Base-by-base conservation (phyloP, 1,140 invertebrate genomes). In the Tachypleus tridentatus region DNA sequence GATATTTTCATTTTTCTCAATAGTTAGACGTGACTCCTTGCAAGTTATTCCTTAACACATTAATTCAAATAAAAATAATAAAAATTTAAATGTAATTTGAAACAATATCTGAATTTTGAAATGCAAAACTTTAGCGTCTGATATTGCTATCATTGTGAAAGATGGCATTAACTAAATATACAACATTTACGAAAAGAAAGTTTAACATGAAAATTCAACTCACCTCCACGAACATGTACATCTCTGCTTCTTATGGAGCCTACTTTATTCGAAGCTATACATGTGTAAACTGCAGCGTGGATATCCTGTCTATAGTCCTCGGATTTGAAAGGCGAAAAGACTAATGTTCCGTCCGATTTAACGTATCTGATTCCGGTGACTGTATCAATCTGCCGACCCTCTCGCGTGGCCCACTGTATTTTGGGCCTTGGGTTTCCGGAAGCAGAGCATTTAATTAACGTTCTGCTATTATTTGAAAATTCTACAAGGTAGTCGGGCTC, bases 341-440 rank as follows among this genome's bases (percentile, higher is more conserved):
- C 71, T 5, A 79, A 70, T 4, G 76, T 75, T 48, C 77, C 76
- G 69, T 78, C 76, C n/a, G 72, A 68, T 51, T 76, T 69, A 67
- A 88, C 82, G 71, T 87, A 79, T 5, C 90, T 82, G 59, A 93
- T 80, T 62, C 87, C 85, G 49, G 84, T 80, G 61, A 86, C 80
- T 47, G 62, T 61, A n/a, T 57, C 10, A 96, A 81, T 58, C 4
- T 51, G 3, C 5, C 61, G 60, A 48, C 57, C 61, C 0, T 63
- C 58, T 10, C 65, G 29, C 4, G 61, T 49, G 76, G 89, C 87
- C 94, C 94, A 97, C 4, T 85, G 87, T 63, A 97, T 92, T 79
- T 91, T 88, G 59, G 94, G 94, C n/a, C 88, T 90, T 4, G 94
- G 94, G 76, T 94, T 95, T 61, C 91, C 91, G n/a, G 86, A 86